phyloP scores from a whole-genome alignment of 2,113 vertebrate genomes.

The Lophotis ruficrista region DNA sequence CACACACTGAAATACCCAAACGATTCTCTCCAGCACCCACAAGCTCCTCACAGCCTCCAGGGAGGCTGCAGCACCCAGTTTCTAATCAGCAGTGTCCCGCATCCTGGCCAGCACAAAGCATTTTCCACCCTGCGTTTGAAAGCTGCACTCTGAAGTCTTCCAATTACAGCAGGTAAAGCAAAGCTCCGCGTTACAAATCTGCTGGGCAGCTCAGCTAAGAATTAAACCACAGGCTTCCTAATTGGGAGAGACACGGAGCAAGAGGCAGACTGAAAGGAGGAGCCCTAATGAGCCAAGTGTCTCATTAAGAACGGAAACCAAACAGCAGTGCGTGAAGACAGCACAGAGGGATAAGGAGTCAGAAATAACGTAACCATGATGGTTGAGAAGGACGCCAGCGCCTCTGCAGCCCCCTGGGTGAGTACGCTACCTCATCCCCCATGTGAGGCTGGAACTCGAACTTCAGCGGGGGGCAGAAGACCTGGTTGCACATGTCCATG shows the following conservation, averaged over 20 bases:
- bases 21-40: background rate
- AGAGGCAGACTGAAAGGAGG: background rate
- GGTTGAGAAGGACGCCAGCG: background rate
- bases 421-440: slow-evolving; percentile 89
- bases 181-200: background rate
- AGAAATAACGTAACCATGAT: background rate
- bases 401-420: background rate
- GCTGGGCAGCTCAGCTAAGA: background rate
- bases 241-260: background rate
- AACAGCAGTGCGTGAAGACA: background rate
- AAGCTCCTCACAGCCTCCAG: background rate
- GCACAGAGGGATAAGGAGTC: background rate
- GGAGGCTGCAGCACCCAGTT: accelerated
- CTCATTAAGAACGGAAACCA: background rate
- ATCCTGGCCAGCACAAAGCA: background rate
- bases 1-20: background rate
- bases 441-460: slow-evolving; percentile 99
- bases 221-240: background rate
- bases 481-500: slow-evolving; percentile 99
- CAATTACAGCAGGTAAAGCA: background rate
- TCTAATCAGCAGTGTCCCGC: background rate
- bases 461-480: slow-evolving; percentile 96
- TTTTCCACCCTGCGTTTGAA: background rate
- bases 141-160: background rate
- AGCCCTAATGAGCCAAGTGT: background rate